phyloP scores from a whole-genome alignment of 2,888 invertebrate genomes.

The Barypeithes pellucidus region DNA sequence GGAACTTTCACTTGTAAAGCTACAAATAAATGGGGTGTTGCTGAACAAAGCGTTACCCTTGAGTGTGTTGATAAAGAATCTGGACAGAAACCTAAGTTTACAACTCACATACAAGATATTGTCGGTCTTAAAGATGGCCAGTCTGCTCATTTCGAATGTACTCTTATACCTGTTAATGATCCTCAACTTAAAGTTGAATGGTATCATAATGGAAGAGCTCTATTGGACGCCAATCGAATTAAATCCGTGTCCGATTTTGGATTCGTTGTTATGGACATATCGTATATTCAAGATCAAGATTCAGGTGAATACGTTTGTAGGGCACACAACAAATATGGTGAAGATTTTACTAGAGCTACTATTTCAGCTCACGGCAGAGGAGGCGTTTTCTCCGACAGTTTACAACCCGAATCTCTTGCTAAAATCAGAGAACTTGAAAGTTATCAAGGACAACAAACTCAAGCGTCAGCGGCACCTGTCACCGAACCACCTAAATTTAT shows the following conservation, averaged over 20 bases:
- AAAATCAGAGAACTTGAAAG: conserved; percentile 91
- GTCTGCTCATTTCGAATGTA: conserved; percentile 96
- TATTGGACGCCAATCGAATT: conserved; percentile 91
- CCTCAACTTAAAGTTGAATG: conserved; percentile 96
- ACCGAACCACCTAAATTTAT: conserved; percentile 91
- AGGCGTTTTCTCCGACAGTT: conserved; percentile 89
- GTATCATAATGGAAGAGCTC: conserved; percentile 94
- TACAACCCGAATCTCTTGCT: conserved; percentile 93
- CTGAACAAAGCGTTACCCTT: conserved; percentile 87
- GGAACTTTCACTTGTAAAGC: conserved; percentile 92
- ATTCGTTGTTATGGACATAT: conserved; percentile 94
- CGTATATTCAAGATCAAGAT: conserved; percentile 94
- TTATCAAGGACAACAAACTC: conserved; percentile 78
- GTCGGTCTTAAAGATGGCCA: conserved; percentile 93
- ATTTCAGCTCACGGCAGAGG: conserved; percentile 88
- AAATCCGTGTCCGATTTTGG: conserved; percentile 97
- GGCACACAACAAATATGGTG: conserved; percentile 93
- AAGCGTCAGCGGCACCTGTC: conserved; percentile 77
- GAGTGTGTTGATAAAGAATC: conserved; percentile 89
- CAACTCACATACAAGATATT: conserved; percentile 88
- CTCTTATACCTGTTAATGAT: conserved; percentile 93
- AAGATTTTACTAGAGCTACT: conserved; percentile 90
- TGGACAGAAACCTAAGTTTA: conserved; percentile 91
- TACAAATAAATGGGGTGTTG: conserved; percentile 90
- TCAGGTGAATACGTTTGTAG: conserved; percentile 94